A percentile compares a stretch with the other conserved stretches of the same genome.
These are phyloP conservation scores for Reinhardtius hippoglossoides DNA, from an alignment of 2,113 vertebrate genomes.

Conservation along the genomic window DNA sequence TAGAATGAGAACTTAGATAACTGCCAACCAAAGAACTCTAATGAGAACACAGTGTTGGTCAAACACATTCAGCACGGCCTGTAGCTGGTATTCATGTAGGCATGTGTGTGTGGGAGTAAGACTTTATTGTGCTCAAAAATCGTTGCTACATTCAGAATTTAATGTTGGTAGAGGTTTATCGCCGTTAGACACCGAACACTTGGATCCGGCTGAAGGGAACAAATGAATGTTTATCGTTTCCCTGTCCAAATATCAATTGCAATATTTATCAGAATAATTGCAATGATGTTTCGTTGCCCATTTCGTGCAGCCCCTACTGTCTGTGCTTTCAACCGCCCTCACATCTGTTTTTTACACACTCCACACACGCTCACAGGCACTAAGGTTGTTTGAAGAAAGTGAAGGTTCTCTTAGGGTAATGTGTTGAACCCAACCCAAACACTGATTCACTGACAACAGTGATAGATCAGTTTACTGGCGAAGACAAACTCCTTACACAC, in stretches of 20 bases:
- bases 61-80: constrained; percentile 20
- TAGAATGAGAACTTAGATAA: constrained; percentile 24
- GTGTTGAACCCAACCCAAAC: constrained; percentile 39
- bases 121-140: constrained; percentile 22
- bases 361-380: constrained; percentile 8
- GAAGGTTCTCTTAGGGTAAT: constrained; percentile 31
- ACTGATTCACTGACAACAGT: constrained; percentile 45
- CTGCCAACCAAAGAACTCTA: constrained; percentile 30
- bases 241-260: constrained; percentile 30
- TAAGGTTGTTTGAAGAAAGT: constrained; percentile 16
- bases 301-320: not conserved
- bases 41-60: constrained; percentile 40
- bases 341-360: constrained; percentile 23
- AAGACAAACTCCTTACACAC: constrained; percentile 30
- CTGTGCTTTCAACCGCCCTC: not conserved
- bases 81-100: constrained; percentile 46
- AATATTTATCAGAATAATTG: constrained; percentile 29
- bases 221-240: constrained; percentile 22
- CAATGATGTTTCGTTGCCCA: constrained; percentile 6
- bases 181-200: constrained; percentile 35
- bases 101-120: constrained; percentile 28
- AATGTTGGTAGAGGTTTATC: constrained; percentile 23
- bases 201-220: constrained; percentile 28
- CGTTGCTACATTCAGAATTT: constrained; percentile 54
- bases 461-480: constrained; percentile 46